Evolutionary conservation across 2,888 invertebrate genomes (phyloP), one percentile per base, ranked within the genome.

Genomic region (Craniophora ligustri): DNA sequence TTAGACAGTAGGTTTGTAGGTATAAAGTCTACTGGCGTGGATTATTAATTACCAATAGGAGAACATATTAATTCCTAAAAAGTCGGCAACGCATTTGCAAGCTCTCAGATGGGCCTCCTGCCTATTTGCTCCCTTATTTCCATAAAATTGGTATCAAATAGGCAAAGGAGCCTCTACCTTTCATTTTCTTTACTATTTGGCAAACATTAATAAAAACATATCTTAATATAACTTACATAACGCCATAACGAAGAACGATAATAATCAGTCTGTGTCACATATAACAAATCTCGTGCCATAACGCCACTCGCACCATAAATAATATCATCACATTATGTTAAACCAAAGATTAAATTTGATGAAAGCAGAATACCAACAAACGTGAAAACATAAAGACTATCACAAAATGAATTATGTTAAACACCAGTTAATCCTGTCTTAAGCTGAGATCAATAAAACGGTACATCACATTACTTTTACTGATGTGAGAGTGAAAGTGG

Each of bases 361-460:
- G 41, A 66, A 66, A 66, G 45, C 60, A 38, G 36, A 50, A 36
- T 21, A 38, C 35, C 21, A 41, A 67, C 18, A 36, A 31, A 45
- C 7, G 31, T 36, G 15, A 18, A 32, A 16, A 26, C 14, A 32
- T 48, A 11, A n/a, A 53, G 10, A 13, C 11, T n/a, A 26, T 41
- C 7, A 41, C 32, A 28, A 40, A 39, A 46, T 51, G 59, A 39
- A 31, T 39, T 59, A 60, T 53, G 61, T 32, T 40, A 44, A 47
- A 45, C 6, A 3, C 28, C 13, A 38, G 23, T 32, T 26, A 34
- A 56, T n/a, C 18, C 21, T 14, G 28, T 21, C 21, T 45, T 57
- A 68, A 68, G 35, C 69, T 32, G 21, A 63, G 68, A 56, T 57
- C 45, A 58, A 30, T 46, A 30, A 48, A 53, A 62, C 62, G 15